Conservation (phyloP, 2,797 vertebrate species). For the Gobio occitaniae region DNA sequence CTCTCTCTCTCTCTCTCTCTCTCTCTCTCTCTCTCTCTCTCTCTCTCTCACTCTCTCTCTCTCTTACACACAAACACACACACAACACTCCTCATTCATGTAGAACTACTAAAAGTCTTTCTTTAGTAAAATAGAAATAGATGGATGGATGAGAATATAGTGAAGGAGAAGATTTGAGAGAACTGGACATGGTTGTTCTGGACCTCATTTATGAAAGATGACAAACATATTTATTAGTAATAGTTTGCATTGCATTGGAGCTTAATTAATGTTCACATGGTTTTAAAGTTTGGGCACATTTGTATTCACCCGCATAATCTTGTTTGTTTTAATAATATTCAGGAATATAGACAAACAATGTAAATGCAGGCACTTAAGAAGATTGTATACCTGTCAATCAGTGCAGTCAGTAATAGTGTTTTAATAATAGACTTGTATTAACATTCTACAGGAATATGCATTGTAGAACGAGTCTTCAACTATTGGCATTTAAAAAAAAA, state of each 20-base stretch:
- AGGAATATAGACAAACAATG: neutral
- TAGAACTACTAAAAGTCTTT: constrained; percentile 1
- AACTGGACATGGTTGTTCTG: neutral
- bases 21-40: constrained; percentile 1
- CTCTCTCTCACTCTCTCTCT: neutral
- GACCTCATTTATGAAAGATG: neutral
- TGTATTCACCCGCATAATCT: neutral
- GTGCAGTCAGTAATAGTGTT: neutral
- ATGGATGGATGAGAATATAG: neutral
- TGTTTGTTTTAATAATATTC: constrained; percentile 2
- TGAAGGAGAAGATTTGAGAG: constrained; percentile 3
- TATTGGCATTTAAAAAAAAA: neutral
- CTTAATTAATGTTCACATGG: constrained; percentile 6
- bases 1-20: constrained; percentile 1
- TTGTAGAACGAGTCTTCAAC: neutral
- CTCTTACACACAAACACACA: no score
- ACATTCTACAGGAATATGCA: neutral
- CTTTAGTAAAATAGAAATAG: neutral
- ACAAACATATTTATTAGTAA: neutral
- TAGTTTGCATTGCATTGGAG: neutral
- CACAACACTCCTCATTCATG: neutral
- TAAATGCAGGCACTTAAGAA: neutral
- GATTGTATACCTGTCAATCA: constrained; percentile 1
- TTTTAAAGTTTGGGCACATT: constrained; percentile 10
- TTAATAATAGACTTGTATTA: neutral